These are phyloP conservation scores for Caenorhabditis drosophilae DNA, from an alignment of 2,888 invertebrate genomes.

Conservation along the genomic window DNA sequence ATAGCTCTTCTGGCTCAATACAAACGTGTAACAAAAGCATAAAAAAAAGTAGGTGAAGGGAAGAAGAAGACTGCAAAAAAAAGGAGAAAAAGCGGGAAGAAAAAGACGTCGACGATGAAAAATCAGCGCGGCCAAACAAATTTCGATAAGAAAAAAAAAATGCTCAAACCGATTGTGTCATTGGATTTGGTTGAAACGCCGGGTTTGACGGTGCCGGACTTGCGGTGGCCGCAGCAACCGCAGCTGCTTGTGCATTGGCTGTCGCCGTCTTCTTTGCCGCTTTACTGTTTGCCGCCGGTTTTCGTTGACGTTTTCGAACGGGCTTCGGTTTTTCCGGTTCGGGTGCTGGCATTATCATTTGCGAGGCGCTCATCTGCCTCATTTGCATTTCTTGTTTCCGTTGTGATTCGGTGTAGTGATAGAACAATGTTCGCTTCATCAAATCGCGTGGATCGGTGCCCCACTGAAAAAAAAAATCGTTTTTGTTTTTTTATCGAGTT, in stretches of 20 bases:
- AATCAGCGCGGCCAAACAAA: no score
- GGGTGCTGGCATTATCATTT: slow-evolving; percentile 29
- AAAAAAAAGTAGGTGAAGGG: no score
- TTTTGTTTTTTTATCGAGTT: no score
- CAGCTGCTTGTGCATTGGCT: slow-evolving; percentile 20
- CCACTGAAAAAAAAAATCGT: slow-evolving; percentile 5
- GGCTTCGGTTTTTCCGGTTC: slow-evolving; percentile 56
- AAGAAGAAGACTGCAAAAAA: no score
- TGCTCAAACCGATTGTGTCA: no score
- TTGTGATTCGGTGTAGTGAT: slow-evolving; percentile 25
- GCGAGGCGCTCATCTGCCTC: slow-evolving; percentile 29
- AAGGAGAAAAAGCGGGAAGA: no score
- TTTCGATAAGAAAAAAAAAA: no score
- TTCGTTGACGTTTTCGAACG: slow-evolving; percentile 55
- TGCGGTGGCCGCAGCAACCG: slow-evolving; percentile 21
- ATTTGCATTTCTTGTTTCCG: slow-evolving; percentile 11
- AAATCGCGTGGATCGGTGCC: slow-evolving; percentile 30
- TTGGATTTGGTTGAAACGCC: slow-evolving; percentile 42
- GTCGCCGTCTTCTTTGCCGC: slow-evolving; percentile 37
- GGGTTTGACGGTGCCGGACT: slow-evolving; percentile 38
- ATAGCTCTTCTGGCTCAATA: no score
- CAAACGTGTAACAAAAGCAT: no score
- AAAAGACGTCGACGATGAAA: no score
- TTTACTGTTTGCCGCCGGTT: slow-evolving; percentile 54
- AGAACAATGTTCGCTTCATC: slow-evolving; percentile 38